Evolutionary conservation across 2,113 vertebrate genomes (phyloP).

Genomic region (Cygnus buccinator): DNA sequence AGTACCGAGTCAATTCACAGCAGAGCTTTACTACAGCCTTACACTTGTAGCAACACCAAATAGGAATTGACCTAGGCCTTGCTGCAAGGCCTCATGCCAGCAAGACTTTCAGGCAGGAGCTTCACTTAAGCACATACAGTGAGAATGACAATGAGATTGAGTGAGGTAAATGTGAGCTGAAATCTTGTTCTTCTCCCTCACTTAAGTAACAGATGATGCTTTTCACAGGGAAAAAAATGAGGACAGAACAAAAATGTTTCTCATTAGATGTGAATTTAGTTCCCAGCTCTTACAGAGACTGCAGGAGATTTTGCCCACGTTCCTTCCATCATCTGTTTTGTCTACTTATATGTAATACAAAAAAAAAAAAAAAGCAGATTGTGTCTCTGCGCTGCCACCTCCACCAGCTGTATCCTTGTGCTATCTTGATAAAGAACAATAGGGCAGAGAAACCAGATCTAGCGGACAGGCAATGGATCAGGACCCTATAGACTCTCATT

Average conservation of each 20-base stretch:
- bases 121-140: neutral
- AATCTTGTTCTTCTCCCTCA: fast-evolving
- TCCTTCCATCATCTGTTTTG: neutral
- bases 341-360: neutral
- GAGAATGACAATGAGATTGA: neutral
- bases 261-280: neutral
- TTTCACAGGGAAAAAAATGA: neutral
- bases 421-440: neutral
- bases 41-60: neutral
- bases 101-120: neutral
- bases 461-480: neutral
- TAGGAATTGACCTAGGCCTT: neutral
- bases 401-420: neutral
- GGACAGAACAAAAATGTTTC: neutral
- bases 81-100: neutral
- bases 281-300: neutral
- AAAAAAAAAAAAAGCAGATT: neutral
- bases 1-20: neutral
- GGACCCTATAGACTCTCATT: neutral
- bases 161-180: neutral
- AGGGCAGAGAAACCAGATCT: neutral
- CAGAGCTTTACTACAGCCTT: neutral
- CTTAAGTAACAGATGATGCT: neutral
- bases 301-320: neutral
- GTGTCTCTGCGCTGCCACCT: neutral